phyloP scores from a whole-genome alignment of 2,113 vertebrate genomes.

The Xiphorhynchus elegans region DNA sequence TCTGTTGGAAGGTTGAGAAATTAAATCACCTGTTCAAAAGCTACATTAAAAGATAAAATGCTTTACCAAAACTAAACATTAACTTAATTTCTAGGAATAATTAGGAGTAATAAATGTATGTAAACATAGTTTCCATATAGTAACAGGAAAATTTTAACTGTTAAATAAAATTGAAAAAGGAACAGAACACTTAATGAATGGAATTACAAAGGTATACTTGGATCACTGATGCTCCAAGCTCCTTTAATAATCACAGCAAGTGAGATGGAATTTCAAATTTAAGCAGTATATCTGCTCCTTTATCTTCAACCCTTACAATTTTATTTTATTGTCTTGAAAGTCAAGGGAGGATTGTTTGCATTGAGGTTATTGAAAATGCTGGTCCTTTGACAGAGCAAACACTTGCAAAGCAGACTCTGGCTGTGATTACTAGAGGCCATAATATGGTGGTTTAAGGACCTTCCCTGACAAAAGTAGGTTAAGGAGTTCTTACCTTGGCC shows the following conservation, averaged over 20 bases:
- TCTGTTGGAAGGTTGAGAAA: not conserved
- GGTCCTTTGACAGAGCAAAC: not conserved
- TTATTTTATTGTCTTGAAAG: not conserved
- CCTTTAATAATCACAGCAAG: not conserved
- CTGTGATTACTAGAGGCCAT: not conserved
- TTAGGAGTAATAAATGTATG: not conserved
- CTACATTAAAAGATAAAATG: not conserved
- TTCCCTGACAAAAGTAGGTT: not conserved
- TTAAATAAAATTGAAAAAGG: not conserved
- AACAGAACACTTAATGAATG: not conserved
- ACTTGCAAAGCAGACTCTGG: not conserved
- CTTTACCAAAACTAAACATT: not conserved
- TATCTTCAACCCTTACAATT: not conserved
- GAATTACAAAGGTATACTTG: not conserved
- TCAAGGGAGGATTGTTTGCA: not conserved
- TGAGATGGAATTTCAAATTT: not conserved
- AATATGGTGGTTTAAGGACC: not conserved
- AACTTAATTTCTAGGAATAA: not conserved
- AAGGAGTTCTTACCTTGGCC: not conserved
- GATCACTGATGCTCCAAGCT: not conserved
- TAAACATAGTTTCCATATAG: not conserved
- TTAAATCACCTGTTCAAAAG: not conserved
- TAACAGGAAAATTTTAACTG: not conserved
- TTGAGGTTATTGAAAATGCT: not conserved
- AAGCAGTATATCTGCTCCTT: not conserved